Evolutionary conservation across 2,888 invertebrate species (phyloP), one percentile per base, ranked within the genome.

Genomic region (Phaonia tiefii): DNA sequence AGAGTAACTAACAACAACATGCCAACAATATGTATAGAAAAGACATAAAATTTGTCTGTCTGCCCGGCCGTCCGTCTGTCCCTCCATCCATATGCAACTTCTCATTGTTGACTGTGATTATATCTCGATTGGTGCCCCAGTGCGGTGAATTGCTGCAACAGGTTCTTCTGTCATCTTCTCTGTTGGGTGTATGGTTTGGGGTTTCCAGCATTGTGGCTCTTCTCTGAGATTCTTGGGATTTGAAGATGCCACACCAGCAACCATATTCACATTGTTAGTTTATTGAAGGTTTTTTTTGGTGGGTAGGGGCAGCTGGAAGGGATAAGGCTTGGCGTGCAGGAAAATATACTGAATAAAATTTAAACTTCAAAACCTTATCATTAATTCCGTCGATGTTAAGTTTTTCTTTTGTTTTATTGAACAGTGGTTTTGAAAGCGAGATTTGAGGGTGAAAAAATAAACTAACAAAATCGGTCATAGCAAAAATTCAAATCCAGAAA

Each of bases 151-250:
- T 10, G 25, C 8, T 13, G 56, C 75, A 78, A 81, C 81, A 81
- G 78, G 81, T 81, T 78, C 78, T 81, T 60, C 54, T 75, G 77
- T 63, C 71, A 54, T 67, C 77, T 74, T 67, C 74, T 37, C 70
- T 42, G 74, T 54, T 80, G 73, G 69, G 63, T 31, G 69, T 39
- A 42, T 60, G 58, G 51, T 79, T 37, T 46, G 25, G 46, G 49
- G 66, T 71, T 54, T 65, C 54, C n/a, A n/a, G n/a, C n/a, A n/a
- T n/a, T 17, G 13, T 44, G n/a, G 44, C 22, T 13, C 39, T 49
- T 54, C 17, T n/a, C 56, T 63, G 49, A 31, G 51, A 31, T 58
- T 31, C 31, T 75, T 25, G 37, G 15, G 51, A 31, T 17, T 73
- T 70, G 46, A 51, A 78, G 56, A 75, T 75, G 8, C 22, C 13